Evolutionary conservation across 1,140 invertebrate species (phyloP).

Genomic region (Scylla paramamosain): DNA sequence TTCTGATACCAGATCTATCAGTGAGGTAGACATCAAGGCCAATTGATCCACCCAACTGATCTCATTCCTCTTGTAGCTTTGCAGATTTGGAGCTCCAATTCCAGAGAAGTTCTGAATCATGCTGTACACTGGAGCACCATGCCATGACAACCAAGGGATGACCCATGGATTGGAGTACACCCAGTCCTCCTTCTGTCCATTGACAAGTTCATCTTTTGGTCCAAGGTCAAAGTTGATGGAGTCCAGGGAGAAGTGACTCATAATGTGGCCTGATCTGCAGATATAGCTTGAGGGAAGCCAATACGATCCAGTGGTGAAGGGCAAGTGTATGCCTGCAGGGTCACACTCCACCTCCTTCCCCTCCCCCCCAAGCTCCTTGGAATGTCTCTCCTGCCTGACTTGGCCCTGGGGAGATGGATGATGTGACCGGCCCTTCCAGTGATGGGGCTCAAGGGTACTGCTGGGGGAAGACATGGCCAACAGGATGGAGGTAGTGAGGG

Average conservation of each 20-base stretch:
- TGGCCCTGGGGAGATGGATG: background rate
- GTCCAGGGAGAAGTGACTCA: conserved; percentile 29
- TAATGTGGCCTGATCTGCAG: background rate
- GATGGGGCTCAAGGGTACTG: background rate
- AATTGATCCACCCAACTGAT: conserved; percentile 51
- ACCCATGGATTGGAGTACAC: conserved; percentile 69
- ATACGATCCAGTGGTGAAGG: conserved; percentile 66
- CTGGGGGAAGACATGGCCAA: conserved; percentile 67
- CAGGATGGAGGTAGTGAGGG: conserved; percentile 69
- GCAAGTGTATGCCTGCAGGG: conserved; percentile 60
- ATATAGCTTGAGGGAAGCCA: conserved; percentile 62
- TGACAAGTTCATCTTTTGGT: background rate
- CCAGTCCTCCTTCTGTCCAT: conserved; percentile 62
- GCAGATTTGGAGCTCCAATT: conserved; percentile 66
- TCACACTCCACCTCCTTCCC: conserved; percentile 25
- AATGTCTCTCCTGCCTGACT: background rate
- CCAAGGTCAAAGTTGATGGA: background rate
- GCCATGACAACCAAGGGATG: conserved; percentile 63
- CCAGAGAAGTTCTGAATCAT: conserved; percentile 65
- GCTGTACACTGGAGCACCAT: conserved; percentile 57
- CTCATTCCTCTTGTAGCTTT: conserved; percentile 46
- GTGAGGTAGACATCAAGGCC: background rate
- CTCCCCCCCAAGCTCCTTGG: background rate
- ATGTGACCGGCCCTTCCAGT: background rate
- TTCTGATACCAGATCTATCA: conserved; percentile 40